These are phyloP conservation scores for Phalacrocorax pelagicus DNA, from an alignment of 2,113 vertebrate genomes.

Conservation along the genomic window DNA sequence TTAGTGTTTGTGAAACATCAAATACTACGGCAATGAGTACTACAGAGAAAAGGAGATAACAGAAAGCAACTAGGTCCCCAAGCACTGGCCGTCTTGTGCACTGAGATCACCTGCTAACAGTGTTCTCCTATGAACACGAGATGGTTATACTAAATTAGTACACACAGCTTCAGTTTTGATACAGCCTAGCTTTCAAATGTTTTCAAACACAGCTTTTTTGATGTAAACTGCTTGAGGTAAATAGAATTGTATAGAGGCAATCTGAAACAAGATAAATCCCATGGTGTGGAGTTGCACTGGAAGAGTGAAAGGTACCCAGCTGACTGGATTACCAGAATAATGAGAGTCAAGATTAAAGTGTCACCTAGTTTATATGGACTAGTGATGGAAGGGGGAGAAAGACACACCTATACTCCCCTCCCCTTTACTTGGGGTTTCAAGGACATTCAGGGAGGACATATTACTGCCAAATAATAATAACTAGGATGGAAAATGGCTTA, in stretches of 20 bases:
- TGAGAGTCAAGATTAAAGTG: neutral
- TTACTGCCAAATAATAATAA: neutral
- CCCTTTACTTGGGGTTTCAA: neutral
- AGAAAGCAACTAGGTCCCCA: neutral
- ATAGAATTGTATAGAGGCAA: neutral
- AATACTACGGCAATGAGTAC: neutral
- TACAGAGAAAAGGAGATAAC: neutral
- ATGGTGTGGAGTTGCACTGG: neutral
- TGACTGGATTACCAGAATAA: neutral
- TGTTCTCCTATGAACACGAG: neutral
- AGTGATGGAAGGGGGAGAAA: neutral
- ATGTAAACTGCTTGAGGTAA: neutral
- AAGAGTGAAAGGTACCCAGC: neutral
- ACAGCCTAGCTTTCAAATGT: neutral
- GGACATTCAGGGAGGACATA: neutral
- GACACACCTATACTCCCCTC: fast-evolving
- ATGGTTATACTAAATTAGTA: neutral
- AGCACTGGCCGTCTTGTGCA: neutral
- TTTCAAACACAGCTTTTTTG: neutral
- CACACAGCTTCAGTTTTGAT: neutral
- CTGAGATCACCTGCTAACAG: neutral
- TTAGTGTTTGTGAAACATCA: neutral
- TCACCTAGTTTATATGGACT: neutral
- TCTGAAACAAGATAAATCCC: neutral
- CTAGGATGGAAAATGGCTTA: neutral